These are phyloP conservation scores for Anticlea derivata DNA, from an alignment of 2,888 invertebrate species.

Conservation along the genomic window DNA sequence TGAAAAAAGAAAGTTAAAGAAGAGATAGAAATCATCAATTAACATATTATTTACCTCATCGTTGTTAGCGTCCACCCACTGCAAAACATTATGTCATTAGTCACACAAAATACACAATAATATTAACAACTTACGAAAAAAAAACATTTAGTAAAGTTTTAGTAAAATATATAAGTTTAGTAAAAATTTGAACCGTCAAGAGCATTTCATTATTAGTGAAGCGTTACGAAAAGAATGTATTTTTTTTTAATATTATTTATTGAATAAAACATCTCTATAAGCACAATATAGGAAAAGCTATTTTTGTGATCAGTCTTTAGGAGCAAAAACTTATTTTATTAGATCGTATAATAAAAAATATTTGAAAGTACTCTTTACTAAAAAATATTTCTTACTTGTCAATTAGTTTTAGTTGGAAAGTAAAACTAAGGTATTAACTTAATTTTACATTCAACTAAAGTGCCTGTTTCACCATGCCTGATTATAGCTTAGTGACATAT, in stretches of 20 bases:
- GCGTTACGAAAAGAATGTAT: conserved; percentile 51
- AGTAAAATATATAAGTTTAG: conserved; percentile 10
- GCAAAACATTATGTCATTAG: conserved; percentile 81
- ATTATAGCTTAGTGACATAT: too few relatives aligned
- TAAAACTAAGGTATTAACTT: too few relatives aligned
- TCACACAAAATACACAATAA: conserved; percentile 52
- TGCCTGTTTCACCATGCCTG: too few relatives aligned
- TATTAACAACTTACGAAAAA: conserved; percentile 18
- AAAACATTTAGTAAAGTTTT: conserved; percentile 6
- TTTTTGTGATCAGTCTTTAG: conserved; percentile 23
- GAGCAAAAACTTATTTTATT: conserved; percentile 37
- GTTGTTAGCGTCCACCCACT: conserved; percentile 88
- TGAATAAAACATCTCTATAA: conserved; percentile 59
- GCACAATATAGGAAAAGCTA: conserved; percentile 51
- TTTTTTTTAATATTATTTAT: conserved; percentile 50
- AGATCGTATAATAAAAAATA: too few relatives aligned
- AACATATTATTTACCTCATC: conserved; percentile 84
- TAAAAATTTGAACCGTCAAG: conserved; percentile 49
- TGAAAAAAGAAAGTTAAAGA: conserved; percentile 34
- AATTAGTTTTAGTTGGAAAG: too few relatives aligned
- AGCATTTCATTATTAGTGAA: conserved; percentile 72
- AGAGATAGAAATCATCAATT: conserved; percentile 34
- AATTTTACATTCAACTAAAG: too few relatives aligned
- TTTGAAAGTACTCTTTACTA: too few relatives aligned
- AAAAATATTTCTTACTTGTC: too few relatives aligned